phyloP scores from a whole-genome alignment of 2,888 invertebrate species.

The Quadroppia sp. region DNA sequence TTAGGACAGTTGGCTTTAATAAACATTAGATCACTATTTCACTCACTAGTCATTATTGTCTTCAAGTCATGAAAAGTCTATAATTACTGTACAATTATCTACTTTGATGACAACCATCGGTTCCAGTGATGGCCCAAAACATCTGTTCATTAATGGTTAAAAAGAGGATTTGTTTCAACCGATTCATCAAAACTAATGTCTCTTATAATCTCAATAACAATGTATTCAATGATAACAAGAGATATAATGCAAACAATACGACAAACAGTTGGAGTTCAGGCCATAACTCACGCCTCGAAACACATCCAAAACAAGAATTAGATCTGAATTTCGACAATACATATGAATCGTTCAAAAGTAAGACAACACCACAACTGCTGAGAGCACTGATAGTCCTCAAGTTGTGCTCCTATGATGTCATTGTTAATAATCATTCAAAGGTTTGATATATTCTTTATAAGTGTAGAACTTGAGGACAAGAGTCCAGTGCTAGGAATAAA shows the following conservation, averaged over 20 bases:
- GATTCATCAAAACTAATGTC: not conserved
- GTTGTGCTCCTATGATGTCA: constrained; percentile 76
- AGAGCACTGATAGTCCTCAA: constrained; percentile 87
- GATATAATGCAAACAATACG: not conserved
- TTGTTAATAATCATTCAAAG: constrained; percentile 89
- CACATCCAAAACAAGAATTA: constrained; percentile 53
- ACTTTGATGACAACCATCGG: no score
- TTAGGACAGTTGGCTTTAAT: no score
- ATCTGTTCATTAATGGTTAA: not conserved
- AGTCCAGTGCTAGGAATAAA: no score
- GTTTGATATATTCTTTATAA: constrained; percentile 58
- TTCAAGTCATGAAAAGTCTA: no score
- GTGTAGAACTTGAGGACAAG: not conserved
- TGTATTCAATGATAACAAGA: not conserved
- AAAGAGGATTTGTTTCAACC: not conserved
- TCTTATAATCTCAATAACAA: not conserved
- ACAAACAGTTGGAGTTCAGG: not conserved
- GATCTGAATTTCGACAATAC: constrained; percentile 82
- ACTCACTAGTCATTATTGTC: no score
- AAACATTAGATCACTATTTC: no score
- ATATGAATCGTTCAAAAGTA: constrained; percentile 87
- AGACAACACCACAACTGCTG: constrained; percentile 84
- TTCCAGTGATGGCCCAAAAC: not conserved
- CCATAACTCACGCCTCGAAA: not conserved
- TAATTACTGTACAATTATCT: no score